Evolutionary conservation across 2,113 vertebrate species (phyloP), one percentile per base, ranked within the genome.

Genomic region (Anhinga rufa): DNA sequence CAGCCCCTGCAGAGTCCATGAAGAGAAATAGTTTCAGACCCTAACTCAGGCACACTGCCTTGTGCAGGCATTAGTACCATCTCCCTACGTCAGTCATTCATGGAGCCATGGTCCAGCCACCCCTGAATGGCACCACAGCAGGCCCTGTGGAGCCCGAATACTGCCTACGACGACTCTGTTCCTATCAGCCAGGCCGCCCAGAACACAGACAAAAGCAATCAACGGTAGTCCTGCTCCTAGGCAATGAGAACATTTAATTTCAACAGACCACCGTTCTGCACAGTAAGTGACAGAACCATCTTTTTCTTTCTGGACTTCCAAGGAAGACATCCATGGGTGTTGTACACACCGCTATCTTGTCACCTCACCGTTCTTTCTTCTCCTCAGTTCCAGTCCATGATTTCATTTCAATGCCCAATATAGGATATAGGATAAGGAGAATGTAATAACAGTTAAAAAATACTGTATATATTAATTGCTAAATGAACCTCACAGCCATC

Each of bases 141-240:
- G 40, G 28, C 16, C n/a, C 49, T 83, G 19, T 7, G 48, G 18
- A 76, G 32, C 15, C 17, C 29, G 29, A 81, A 71, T 34, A 17
- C 48, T 57, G 26, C 12, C 40, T 32, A 2, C 0, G 0, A 7
- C 6, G 21, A 17, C 40, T 46, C 34, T n/a, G 22, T 29, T 17
- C 38, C 12, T 4, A 42, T n/a, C 54, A 46, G 36, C 38, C 62
- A 74, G 36, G 9, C 20, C 17, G 42, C 79, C 26, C 42, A 88
- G 12, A 12, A 65, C 16, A 89, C 13, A 79, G 6, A 40, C 38
- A 51, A 51, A 40, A 57, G 13, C 0, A 1, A 19, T 31, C 38
- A 32, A 34, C 29, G n/a, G 4, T 17, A 25, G 34, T 62, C 18
- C 38, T 55, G 8, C 13, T 71, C 26, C 44, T 51, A 51, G 20